Conservation (phyloP, 2,113 vertebrate genomes). For the Chloroceryle aenea region DNA sequence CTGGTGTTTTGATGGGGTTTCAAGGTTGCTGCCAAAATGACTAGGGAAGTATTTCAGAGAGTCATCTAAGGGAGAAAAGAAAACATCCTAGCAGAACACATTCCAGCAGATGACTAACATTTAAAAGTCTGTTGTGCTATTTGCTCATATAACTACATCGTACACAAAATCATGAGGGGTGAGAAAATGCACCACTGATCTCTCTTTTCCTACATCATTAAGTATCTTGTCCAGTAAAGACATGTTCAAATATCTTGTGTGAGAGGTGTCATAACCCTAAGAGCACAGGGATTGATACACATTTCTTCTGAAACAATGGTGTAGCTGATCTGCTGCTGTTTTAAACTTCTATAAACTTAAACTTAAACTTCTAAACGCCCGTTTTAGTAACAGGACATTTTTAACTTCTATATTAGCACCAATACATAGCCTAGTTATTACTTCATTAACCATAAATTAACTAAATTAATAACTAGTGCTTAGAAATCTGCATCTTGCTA, state of each 20-base stretch:
- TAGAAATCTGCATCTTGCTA: neutral
- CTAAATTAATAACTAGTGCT: neutral
- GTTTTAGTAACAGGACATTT: neutral
- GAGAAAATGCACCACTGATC: neutral
- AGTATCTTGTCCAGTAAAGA: neutral
- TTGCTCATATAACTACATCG: neutral
- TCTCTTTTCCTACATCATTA: neutral
- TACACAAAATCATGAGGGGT: neutral
- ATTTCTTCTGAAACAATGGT: neutral
- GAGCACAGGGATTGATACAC: neutral
- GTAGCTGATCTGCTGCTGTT: neutral
- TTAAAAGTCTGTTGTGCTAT: neutral
- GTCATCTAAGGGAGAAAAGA: slow-evolving; percentile 1
- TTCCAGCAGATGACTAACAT: neutral
- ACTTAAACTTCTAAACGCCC: no score
- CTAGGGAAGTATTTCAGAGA: neutral
- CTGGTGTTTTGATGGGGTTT: neutral
- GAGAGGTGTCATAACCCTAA: neutral
- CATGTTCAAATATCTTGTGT: neutral
- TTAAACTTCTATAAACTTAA: no score
- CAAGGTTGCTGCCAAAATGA: neutral
- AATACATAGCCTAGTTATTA: neutral
- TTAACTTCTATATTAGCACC: neutral
- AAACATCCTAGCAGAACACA: neutral
- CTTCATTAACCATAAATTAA: neutral